Conservation (phyloP, 2,113 vertebrate species). For the Galbula dea region DNA sequence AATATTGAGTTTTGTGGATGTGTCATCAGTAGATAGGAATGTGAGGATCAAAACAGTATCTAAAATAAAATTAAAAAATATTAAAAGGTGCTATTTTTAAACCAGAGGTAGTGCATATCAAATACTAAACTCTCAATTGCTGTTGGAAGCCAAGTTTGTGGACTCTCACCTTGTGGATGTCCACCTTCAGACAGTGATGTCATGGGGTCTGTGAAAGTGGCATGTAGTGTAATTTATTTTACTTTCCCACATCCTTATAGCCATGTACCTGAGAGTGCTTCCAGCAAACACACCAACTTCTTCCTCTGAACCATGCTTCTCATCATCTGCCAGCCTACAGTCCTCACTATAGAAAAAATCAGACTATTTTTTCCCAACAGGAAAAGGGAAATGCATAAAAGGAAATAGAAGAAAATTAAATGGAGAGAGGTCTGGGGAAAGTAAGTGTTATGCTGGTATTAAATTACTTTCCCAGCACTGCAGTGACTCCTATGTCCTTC, state of each 20-base stretch:
- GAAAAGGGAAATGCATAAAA: not conserved
- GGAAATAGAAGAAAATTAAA: not conserved
- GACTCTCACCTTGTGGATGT: not conserved
- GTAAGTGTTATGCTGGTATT: not conserved
- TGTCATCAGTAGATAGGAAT: not conserved
- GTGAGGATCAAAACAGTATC: not conserved
- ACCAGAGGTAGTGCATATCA: accelerated
- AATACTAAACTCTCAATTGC: not conserved
- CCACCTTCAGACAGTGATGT: not conserved
- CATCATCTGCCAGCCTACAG: not conserved
- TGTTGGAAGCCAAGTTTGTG: not conserved
- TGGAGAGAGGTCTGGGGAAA: not conserved
- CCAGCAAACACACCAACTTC: not conserved
- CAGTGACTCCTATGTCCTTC: accelerated
- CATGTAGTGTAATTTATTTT: not conserved
- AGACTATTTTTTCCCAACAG: not conserved
- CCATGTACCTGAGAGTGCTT: not conserved
- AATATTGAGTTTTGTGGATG: not conserved
- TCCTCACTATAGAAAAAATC: not conserved
- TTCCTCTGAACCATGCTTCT: not conserved
- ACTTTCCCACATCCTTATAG: not conserved
- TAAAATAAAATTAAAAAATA: not conserved
- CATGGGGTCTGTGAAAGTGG: not conserved
- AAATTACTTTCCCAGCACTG: not conserved
- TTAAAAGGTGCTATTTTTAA: not conserved